Base-by-base conservation (phyloP, 1,140 invertebrate genomes). In the Octopus bimaculoides region DNA sequence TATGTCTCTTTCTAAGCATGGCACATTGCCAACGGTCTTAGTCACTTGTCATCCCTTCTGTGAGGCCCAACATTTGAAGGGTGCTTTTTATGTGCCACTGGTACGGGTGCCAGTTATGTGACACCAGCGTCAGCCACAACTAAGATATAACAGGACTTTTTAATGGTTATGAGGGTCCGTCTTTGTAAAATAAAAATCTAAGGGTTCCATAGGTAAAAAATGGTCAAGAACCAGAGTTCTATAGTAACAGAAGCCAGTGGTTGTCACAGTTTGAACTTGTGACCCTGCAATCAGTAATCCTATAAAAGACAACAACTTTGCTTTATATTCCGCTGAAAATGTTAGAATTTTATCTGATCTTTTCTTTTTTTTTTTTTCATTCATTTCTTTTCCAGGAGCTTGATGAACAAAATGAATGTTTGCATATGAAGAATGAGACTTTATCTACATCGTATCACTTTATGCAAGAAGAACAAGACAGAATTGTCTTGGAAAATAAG, bases 341-440 rank as follows among this genome's bases (percentile, higher is more conserved):
- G 9, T 61, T 17, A 12, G 9, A 17, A 17, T 9, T 61, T 9
- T 61, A 17, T 1, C 56, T 17, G 9, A 9, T 61, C 17, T 61
- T 17, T 61, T 61, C 17, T 61, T 61, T 61, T 61, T 52, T 75
- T 61, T 71, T 54, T 4, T 14, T 69, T 55, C 77, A 4, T 55
- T 78, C 5, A 77, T 17, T 79, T 8, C 81, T 52, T 75, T 82
- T 78, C 6, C 77, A 87, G 86, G 83, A 82, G 20, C 56, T 86
- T 41, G 80, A 86, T 69, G 73, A 73, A 12, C 73, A 84, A 81
- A 54, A 86, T 26, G 89, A 90, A 55, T 89, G 88, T 83, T 81
- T 89, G 84, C 86, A 87, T 77, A 88, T 89, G 85, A 88, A 90
- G 71, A 85, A 89, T 81, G 85, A 87, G 75, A 88, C 87, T 4